phyloP scores from a whole-genome alignment of 2,888 invertebrate species.

The Lasius fuliginosus region DNA sequence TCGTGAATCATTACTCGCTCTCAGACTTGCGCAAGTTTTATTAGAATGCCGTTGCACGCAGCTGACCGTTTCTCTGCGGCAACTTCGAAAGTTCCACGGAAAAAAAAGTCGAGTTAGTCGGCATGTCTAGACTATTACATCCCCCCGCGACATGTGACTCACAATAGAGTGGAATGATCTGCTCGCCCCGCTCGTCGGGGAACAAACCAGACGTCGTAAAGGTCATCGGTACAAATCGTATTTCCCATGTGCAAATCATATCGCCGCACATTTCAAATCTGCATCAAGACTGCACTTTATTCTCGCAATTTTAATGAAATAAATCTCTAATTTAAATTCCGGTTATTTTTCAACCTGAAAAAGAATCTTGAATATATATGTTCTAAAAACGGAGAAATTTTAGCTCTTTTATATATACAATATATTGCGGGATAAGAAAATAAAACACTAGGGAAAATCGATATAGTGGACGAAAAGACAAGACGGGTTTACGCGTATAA shows the following conservation, averaged over 20 bases:
- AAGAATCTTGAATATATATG: background rate
- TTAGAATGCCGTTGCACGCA: conserved; percentile 28
- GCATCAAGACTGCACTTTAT: background rate
- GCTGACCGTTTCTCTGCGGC: background rate
- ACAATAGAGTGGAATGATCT: conserved; percentile 18
- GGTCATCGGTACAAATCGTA: conserved; percentile 11
- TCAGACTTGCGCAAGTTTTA: conserved; percentile 35
- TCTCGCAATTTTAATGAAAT: background rate
- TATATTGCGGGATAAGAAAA: background rate
- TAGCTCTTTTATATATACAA: background rate
- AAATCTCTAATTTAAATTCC: background rate
- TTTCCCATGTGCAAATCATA: background rate
- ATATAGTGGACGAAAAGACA: background rate
- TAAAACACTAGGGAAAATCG: background rate
- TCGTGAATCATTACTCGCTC: conserved; percentile 44
- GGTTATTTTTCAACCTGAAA: background rate
- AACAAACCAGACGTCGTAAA: background rate
- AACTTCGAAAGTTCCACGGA: conserved; percentile 39
- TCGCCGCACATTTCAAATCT: background rate
- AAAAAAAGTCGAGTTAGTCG: conserved; percentile 39
- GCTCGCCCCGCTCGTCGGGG: background rate
- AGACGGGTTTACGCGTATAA: background rate
- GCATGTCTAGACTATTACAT: conserved; percentile 27
- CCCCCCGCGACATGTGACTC: conserved; percentile 33
- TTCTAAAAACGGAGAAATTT: background rate